Evolutionary conservation across 2,797 vertebrate species (phyloP), one percentile per base, ranked within the genome.

Genomic region (Propithecus deckenii): DNA sequence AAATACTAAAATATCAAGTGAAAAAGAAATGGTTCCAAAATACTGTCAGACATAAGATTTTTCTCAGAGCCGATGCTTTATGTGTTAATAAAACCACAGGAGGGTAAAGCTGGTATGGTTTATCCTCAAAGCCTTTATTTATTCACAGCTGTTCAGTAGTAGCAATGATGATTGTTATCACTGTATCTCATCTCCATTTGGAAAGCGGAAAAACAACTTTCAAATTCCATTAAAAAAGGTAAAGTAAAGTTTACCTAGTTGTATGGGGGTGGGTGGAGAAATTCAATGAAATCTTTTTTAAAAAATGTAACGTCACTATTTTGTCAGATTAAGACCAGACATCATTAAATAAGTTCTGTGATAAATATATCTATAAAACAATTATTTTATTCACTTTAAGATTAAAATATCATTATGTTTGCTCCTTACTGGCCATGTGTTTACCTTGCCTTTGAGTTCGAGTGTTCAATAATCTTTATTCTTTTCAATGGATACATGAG

Each of bases 11-110:
- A 55, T 80, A 90, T 22, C 59, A 92, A 86, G 38, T 92, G 28
- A 78, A 52, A 61, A 88, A 76, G 11, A 92, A 86, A 93, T 25
- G 50, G 4, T 92, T 94, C 23, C 59, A 75, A 52, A 89, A 85
- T 81, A 52, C 74, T 32, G 0, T 74, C 41, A 97, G 59, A 52
- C 7, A n/a, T 83, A 67, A 71, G 18, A 8, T 32, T 83, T 79
- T 94, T 80, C 32, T 80, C 38, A 78, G 35, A 90, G 57, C 52
- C 35, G 38, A 63, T 86, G 30, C 8, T 95, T 97, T 76, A n/a
- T 94, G 41, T 63, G 14, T 78, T 90, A 61, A 79, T 95, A 92
- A 97, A 97, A 71, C 65, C 81, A 86, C 22, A 88, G 88, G 76
- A 89, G 55, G 25, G 7, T 32, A 92, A 96, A 88, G 4, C 17